Conservation (phyloP, 2,797 vertebrate genomes). For the Acipenser transmontanus region DNA sequence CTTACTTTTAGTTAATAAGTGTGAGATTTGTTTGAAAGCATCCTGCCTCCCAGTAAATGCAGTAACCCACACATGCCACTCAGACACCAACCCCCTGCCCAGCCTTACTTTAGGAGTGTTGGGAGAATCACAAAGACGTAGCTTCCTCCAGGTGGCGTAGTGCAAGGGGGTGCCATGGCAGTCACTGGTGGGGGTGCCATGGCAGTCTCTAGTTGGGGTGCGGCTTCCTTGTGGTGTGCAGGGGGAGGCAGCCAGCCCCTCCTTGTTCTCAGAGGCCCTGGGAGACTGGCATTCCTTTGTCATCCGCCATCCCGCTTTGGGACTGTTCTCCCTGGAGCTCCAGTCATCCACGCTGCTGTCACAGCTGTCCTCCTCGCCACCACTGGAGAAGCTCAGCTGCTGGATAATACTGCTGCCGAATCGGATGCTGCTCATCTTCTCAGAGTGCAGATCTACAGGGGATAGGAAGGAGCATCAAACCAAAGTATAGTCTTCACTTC, state of each 20-base stretch:
- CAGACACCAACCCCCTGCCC: not conserved
- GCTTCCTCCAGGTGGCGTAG: constrained; percentile 63
- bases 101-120: constrained; percentile 79
- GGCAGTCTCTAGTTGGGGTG: constrained; percentile 39
- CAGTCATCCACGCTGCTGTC: constrained; percentile 54
- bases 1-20: too few relatives aligned
- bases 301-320: not conserved
- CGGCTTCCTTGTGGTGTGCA: constrained; percentile 24
- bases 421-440: constrained; percentile 41
- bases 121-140: constrained; percentile 67
- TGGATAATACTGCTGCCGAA: constrained; percentile 50
- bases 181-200: constrained; percentile 22
- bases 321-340: constrained; percentile 8
- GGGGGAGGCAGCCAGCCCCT: constrained; percentile 17
- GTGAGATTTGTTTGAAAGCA: too few relatives aligned
- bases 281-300: constrained; percentile 24
- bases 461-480: not conserved
- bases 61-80: too few relatives aligned
- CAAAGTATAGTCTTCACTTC: not conserved
- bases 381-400: constrained; percentile 70
- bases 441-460: not conserved
- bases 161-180: constrained; percentile 62
- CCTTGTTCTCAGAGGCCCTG: constrained; percentile 12
- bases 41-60: too few relatives aligned
- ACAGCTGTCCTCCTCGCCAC: constrained; percentile 48